Evolutionary conservation across 2,797 vertebrate species (phyloP), one percentile per base, ranked within the genome.

Genomic region (Melanotaenia boesemani): DNA sequence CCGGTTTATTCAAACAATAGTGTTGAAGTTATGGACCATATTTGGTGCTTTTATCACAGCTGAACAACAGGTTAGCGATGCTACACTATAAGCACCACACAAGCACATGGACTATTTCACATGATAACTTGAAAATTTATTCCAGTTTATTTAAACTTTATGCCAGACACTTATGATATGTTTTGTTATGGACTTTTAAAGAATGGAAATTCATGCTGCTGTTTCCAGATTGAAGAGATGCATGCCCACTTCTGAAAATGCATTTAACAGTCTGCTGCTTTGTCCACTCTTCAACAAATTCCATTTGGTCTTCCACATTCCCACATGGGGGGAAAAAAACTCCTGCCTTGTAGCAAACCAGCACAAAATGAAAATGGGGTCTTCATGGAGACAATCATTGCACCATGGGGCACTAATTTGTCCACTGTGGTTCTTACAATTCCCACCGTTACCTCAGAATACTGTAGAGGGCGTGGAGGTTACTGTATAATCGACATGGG

Each of bases 321-420:
- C 24, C 22, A 71, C 48, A 55, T 15, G 8, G 52, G 56, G 34
- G 3, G 13, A 39, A 39, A 56, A 46, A 73, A 63, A 22, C 55
- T 18, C 16, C 10, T 50, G 12, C 22, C 52, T 63, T 64, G 24
- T 50, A 26, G 44, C 44, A 37, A 20, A 58, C 64, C 11, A 34
- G 13, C 67, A 34, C 5, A 6, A 37, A 75, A 77, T 74, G 30
- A 69, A 26, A 54, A 59, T 0, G 13, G 1, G 2, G 63, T 84
- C 61, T 77, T 80, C 46, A 70, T 83, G 62, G 80, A 84, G 52
- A 84, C 69, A 26, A 68, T 63, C 36, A 68, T 85, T 82, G 84
- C 30, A 50, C 37, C 34, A 8, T 10, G 9, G 39, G 72, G 79
- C 76, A 63, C 63, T 48, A 65, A 68, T 57, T 86, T 77, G 57